Base-by-base conservation (phyloP, 2,888 invertebrate genomes). In the Desoria tigrina region DNA sequence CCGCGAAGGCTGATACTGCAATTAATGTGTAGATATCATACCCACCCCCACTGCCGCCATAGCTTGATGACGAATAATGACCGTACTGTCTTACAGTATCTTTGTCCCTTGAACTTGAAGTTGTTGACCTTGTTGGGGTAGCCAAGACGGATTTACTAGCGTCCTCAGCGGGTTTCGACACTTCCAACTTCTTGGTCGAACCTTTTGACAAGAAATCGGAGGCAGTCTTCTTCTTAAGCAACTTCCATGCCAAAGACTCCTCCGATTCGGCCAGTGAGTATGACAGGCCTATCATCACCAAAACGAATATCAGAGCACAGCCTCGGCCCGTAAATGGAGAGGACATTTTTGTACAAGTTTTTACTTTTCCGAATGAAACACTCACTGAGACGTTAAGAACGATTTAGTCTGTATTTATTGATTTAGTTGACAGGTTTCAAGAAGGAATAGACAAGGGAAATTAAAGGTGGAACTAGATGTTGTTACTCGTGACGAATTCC, bases 21-120 rank as follows among this genome's bases (percentile, higher is more conserved):
- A 74, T 58, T 32, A 73, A 66, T 51, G 72, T 72, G 62, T 69
- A 69, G 60, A 70, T 58, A 70, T 73, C 74, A 64, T 67, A 72
- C 61, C 63, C 63, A 65, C 72, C 72, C 60, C 68, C 65, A 32
- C 64, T 51, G 28, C 66, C 60, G 16, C 61, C 63, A 42, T 49
- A 39, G 32, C 11, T 11, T 32, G 32, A 32, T 14, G 58, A 51
- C 1, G 60, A 57, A 56, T 57, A 64, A 45, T 45, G 45, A 2
- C 27, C 32, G 27, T 55, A 55, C 32, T 55, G 55, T 56, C 28
- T 62, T 42, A 32, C 11, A n/a, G n/a, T 28, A 18, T 45, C 45
- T 32, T 11, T 4, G 11, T 32, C 32, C 32, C 32, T 23, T 42
- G 16, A 6, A 18, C 3, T 42, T 9, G 2, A 2, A 21, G 39